Percentiles rank a stretch among this genome's conserved stretches.
These are phyloP conservation scores for Hippocampus guttulatus DNA, from an alignment of 2,113 vertebrate genomes.

Conservation along the genomic window DNA sequence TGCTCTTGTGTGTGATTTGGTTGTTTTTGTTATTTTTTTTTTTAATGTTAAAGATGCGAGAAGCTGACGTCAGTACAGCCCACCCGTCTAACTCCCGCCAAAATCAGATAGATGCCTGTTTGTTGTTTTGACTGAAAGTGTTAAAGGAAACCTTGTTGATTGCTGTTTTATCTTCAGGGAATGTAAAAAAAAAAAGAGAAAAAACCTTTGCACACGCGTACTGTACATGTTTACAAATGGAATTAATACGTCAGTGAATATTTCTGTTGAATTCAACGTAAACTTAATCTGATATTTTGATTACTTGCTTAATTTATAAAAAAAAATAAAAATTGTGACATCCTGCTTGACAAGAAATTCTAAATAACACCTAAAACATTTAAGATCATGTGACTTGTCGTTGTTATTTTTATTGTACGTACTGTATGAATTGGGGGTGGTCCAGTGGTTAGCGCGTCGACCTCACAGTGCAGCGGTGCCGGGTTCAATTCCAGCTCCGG, in stretches of 20 bases:
- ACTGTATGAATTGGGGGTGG: too few relatives aligned
- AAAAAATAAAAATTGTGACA: constrained; percentile 5
- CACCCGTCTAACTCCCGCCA: background rate
- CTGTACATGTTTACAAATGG: constrained; percentile 36
- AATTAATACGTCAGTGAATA: constrained; percentile 45
- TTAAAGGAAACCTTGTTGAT: constrained; percentile 11
- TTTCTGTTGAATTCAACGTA: constrained; percentile 25
- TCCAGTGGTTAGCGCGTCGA: too few relatives aligned
- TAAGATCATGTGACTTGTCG: constrained; percentile 8
- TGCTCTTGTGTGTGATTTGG: background rate
- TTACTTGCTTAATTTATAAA: constrained; percentile 60
- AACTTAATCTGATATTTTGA: constrained; percentile 43
- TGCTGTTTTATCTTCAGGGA: constrained; percentile 17
- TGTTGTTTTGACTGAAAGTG: constrained; percentile 21
- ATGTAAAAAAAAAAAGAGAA: too few relatives aligned
- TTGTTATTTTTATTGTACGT: background rate
- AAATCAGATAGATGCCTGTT: background rate
- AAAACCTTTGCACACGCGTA: constrained; percentile 60
- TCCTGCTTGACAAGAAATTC: constrained; percentile 38
- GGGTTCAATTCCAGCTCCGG: too few relatives aligned
- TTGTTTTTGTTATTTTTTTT: background rate
- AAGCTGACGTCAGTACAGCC: background rate
- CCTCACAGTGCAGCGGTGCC: too few relatives aligned
- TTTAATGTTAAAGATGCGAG: background rate
- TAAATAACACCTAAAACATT: constrained; percentile 34